Evolutionary conservation across 1,140 invertebrate species (phyloP).

Genomic region (Euura lappo): DNA sequence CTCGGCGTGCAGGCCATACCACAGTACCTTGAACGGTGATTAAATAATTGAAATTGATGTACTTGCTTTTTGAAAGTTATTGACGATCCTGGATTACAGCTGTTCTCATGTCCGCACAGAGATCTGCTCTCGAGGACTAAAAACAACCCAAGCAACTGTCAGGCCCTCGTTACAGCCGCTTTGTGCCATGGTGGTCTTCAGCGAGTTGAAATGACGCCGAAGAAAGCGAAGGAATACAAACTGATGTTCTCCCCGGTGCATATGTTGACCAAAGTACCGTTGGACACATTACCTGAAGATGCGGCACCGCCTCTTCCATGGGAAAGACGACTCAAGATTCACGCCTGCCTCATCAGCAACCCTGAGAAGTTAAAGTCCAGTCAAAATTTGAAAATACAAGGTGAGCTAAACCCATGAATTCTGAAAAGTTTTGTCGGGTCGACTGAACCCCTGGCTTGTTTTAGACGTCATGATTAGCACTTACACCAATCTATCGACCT

Average conservation of each 20-base stretch:
- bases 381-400: not conserved
- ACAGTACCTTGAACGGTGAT: constrained; percentile 61
- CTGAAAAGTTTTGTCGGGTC: not conserved
- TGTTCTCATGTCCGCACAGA: not conserved
- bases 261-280: constrained; percentile 20
- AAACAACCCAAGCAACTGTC: constrained; percentile 33
- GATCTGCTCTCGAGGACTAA: not conserved
- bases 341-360: not conserved
- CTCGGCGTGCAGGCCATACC: constrained; percentile 63
- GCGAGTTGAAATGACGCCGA: constrained; percentile 12
- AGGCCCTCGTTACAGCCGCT: constrained; percentile 25
- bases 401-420: not conserved
- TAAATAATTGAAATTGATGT: not conserved
- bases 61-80: too few relatives aligned
- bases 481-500: constrained; percentile 59
- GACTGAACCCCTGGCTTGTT: constrained; percentile 20
- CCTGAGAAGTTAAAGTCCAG: not conserved
- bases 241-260: constrained; percentile 24
- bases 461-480: constrained; percentile 58
- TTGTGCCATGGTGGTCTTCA: constrained; percentile 17
- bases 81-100: not conserved
- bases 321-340: constrained; percentile 11
- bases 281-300: constrained; percentile 31
- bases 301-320: constrained; percentile 21
- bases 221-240: not conserved